Evolutionary conservation across 2,888 invertebrate species (phyloP).

Genomic region (Ariolimax columbianus): DNA sequence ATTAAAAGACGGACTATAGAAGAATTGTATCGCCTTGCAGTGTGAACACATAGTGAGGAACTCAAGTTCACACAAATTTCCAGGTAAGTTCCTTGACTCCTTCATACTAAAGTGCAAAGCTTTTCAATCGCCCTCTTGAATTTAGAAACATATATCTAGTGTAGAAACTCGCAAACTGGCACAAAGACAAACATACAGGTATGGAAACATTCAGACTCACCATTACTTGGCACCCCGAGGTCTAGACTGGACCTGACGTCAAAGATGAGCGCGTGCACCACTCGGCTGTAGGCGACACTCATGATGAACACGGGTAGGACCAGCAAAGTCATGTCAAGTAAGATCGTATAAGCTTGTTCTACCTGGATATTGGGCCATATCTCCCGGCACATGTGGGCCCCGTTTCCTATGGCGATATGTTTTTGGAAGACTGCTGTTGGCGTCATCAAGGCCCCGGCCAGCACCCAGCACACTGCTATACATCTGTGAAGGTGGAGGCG

Average conservation of each 20-base stretch:
- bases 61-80: too few relatives aligned
- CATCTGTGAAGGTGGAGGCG: slow-evolving; percentile 74
- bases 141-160: too few relatives aligned
- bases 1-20: too few relatives aligned
- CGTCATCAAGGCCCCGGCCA: slow-evolving; percentile 84
- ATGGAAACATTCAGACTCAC: too few relatives aligned
- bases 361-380: slow-evolving; percentile 77
- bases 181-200: too few relatives aligned
- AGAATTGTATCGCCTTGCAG: too few relatives aligned
- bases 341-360: slow-evolving; percentile 86
- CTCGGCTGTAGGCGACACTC: slow-evolving; percentile 84
- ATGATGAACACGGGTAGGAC: slow-evolving; percentile 88
- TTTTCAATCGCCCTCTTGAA: too few relatives aligned
- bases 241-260: slow-evolving; percentile 70
- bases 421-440: slow-evolving; percentile 82
- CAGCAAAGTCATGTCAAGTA: slow-evolving; percentile 86
- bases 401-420: slow-evolving; percentile 50
- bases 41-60: too few relatives aligned
- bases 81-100: too few relatives aligned
- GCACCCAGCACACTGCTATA: slow-evolving; percentile 79
- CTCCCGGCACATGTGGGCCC: slow-evolving; percentile 65
- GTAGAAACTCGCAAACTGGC: too few relatives aligned
- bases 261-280: slow-evolving; percentile 76
- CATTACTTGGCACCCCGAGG: slow-evolving; percentile 35
- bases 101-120: too few relatives aligned